Evolutionary conservation across 1,140 invertebrate species (phyloP).

Genomic region (Lordiphosa collinella): DNA sequence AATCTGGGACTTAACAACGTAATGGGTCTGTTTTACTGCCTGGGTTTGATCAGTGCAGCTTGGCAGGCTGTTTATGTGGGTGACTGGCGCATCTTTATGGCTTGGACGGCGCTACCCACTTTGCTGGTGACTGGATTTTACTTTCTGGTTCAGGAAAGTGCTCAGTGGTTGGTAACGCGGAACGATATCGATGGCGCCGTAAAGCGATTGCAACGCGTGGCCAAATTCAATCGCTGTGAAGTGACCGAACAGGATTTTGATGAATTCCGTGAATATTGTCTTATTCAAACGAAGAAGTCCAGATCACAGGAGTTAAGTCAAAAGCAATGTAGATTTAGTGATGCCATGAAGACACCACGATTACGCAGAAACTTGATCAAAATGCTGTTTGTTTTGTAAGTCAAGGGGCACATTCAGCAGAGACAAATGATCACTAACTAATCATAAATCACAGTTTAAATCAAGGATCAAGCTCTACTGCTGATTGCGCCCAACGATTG

Average conservation of each 20-base stretch:
- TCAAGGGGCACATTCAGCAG: neutral
- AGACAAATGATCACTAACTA: neutral
- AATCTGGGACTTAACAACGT: slow-evolving; percentile 82
- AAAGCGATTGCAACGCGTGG: slow-evolving; percentile 80
- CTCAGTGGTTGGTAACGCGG: slow-evolving; percentile 83
- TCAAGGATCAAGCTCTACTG: no score
- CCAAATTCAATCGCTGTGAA: slow-evolving; percentile 81
- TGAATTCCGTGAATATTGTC: slow-evolving; percentile 70
- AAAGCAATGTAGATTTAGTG: slow-evolving; percentile 59
- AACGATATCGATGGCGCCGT: slow-evolving; percentile 81
- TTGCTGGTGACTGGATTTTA: slow-evolving; percentile 79
- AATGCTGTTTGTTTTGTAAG: slow-evolving; percentile 44
- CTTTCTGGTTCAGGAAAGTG: slow-evolving; percentile 82
- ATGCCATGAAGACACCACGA: slow-evolving; percentile 35
- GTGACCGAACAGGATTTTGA: slow-evolving; percentile 78
- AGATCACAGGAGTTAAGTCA: slow-evolving; percentile 11
- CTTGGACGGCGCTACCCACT: slow-evolving; percentile 80
- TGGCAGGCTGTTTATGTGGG: slow-evolving; percentile 81
- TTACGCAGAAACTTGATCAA: slow-evolving; percentile 29
- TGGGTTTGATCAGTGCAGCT: slow-evolving; percentile 81
- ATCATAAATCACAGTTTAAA: no score
- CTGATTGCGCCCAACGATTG: neutral
- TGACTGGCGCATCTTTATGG: slow-evolving; percentile 80
- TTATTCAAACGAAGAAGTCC: slow-evolving; percentile 5
- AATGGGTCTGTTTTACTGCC: slow-evolving; percentile 81